Percentiles rank a stretch among this genome's conserved stretches.
phyloP scores from a whole-genome alignment of 2,888 invertebrate species.

The Andrena fulva region DNA sequence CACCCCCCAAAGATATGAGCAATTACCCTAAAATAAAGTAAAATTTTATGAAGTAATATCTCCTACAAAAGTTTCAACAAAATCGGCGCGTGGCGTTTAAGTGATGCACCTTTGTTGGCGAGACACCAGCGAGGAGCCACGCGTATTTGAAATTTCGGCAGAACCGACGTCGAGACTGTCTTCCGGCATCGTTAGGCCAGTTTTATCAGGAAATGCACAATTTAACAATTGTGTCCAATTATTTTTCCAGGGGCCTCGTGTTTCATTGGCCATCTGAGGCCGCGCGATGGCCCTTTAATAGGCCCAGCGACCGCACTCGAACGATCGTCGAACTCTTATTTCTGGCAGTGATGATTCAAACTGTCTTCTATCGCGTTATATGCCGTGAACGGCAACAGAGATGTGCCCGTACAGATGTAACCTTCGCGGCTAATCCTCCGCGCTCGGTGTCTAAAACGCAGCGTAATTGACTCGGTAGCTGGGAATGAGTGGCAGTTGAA shows the following conservation, averaged over 20 bases:
- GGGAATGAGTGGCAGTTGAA: conserved; percentile 14
- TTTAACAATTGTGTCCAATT: conserved; percentile 82
- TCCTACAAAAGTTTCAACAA: too few relatives aligned
- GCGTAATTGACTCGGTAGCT: background rate
- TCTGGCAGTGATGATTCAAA: conserved; percentile 36
- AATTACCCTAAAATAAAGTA: too few relatives aligned
- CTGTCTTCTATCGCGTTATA: conserved; percentile 9
- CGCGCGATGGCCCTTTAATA: conserved; percentile 52
- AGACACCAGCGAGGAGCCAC: background rate
- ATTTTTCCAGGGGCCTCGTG: conserved; percentile 77
- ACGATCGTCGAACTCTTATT: conserved; percentile 68
- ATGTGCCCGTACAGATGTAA: background rate
- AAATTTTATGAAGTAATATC: too few relatives aligned
- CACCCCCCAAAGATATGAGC: too few relatives aligned
- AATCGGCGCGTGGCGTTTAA: too few relatives aligned
- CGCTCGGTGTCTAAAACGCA: conserved; percentile 4
- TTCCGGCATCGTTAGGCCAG: conserved; percentile 66
- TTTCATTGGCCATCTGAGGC: conserved; percentile 75
- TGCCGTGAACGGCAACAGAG: background rate
- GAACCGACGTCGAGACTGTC: conserved; percentile 58
- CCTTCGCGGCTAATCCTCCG: conserved; percentile 26
- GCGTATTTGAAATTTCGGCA: conserved; percentile 62
- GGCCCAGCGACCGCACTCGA: conserved; percentile 38
- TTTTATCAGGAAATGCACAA: conserved; percentile 81
- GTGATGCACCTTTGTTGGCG: too few relatives aligned